These are phyloP conservation scores for Macrochelys suwanniensis DNA, from an alignment of 2,797 vertebrate genomes.

Conservation along the genomic window DNA sequence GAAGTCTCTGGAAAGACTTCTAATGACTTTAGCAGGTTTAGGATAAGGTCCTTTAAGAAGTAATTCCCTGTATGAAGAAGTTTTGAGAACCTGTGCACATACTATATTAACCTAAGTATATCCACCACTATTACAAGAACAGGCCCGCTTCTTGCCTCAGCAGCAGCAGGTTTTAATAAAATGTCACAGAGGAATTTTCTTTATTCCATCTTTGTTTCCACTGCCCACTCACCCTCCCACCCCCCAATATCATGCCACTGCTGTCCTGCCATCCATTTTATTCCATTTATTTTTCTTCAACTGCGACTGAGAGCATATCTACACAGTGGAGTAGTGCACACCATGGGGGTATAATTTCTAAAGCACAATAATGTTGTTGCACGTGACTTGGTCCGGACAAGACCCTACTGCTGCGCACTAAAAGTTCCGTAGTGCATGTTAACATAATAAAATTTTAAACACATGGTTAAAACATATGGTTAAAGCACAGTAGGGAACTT, in stretches of 20 bases:
- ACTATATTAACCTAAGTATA: not conserved
- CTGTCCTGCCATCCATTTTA: fast-evolving
- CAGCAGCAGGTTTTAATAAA: not conserved
- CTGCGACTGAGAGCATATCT: not conserved
- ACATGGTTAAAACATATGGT: too few species aligned
- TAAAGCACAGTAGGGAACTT: too few species aligned
- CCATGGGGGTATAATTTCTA: too few species aligned
- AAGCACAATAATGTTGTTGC: too few species aligned
- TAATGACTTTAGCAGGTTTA: fast-evolving
- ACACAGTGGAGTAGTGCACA: too few species aligned
- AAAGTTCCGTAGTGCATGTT: too few species aligned
- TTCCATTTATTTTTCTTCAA: not conserved
- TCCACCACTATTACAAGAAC: not conserved
- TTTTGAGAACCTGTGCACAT: not conserved
- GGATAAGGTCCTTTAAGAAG: not conserved
- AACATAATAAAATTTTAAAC: too few species aligned
- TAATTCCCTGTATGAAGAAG: fast-evolving
- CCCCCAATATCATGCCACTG: not conserved
- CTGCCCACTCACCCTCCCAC: too few species aligned
- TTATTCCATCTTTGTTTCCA: not conserved
- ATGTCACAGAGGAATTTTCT: fast-evolving
- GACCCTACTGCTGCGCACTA: too few species aligned
- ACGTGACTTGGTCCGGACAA: too few species aligned
- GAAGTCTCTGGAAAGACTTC: not conserved
- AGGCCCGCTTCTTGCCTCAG: not conserved